Evolutionary conservation across 2,113 vertebrate genomes (phyloP), one percentile per base, ranked within the genome.

Genomic region (Gopherus evgoodei): DNA sequence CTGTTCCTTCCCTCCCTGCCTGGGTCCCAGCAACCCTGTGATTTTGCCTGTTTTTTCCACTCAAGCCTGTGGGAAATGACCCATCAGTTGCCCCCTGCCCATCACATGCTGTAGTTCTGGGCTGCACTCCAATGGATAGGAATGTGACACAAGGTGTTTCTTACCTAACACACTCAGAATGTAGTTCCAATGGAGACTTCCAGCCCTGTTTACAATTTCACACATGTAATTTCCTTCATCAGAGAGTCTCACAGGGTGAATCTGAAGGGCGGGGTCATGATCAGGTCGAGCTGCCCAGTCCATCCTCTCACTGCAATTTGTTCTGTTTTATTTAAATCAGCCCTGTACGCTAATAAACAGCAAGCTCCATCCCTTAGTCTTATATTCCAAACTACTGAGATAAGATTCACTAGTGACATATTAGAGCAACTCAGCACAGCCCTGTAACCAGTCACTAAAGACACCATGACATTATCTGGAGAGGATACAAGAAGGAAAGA

Each of bases 141-240:
- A 59, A 59, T 59, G 57, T 29, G 6, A 0, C 11, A 49, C 7
- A 22, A 52, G 12, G 3, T 25, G 2, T 9, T 27, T 54, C 95
- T 98, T 97, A 98, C 98, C 97, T 90, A 88, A 83, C 11, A 98
- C 98, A 53, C n/a, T 90, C 72, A 98, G 92, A 38, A 86, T 52
- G 95, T 44, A 86, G 1, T 0, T 3, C 21, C 0, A 11, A 0
- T 1, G 0, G 38, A 97, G 96, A 95, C 50, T 91, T 52, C 97
- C 97, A 6, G 11, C 3, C 1, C 0, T 0, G 49, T 1, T 35
- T 78, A 0, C 54, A 9, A 21, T 10, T 6, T 84, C 17, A 89
- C 98, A 98, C 4, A 0, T 79, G 78, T 98, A 98, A 93, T 49
- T 22, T 19, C 97, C 96, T 8, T 97, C 96, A 57, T 98, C 96